Percentiles rank a stretch among this genome's conserved stretches.
These are phyloP conservation scores for Gyrodactylus bullatarudis DNA, from an alignment of 1,140 invertebrate genomes.

Conservation along the genomic window DNA sequence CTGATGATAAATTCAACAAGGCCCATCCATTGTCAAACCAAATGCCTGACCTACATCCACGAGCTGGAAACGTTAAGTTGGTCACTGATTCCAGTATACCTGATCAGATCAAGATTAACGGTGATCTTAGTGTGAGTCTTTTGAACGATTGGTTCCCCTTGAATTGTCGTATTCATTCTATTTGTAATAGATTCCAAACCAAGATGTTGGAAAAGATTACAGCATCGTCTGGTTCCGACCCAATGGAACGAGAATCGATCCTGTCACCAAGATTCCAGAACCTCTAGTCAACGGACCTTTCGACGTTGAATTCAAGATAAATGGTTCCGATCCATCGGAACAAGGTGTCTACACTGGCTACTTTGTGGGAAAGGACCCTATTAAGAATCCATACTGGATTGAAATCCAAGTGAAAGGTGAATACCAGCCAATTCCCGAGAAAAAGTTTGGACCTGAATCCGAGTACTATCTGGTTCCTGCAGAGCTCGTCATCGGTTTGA, in stretches of 20 bases:
- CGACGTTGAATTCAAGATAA: background rate
- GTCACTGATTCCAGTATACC: background rate
- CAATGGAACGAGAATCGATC: background rate
- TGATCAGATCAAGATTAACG: background rate
- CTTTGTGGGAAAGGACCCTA: background rate
- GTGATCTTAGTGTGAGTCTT: background rate
- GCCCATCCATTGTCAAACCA: background rate
- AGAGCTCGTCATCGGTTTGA: background rate
- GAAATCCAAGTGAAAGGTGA: background rate
- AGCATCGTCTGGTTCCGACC: background rate
- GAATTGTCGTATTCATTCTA: too few species aligned
- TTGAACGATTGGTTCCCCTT: too few species aligned
- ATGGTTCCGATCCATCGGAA: background rate
- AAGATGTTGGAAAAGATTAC: background rate
- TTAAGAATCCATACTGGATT: background rate
- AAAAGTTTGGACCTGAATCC: background rate
- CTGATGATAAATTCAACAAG: background rate
- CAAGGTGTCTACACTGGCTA: background rate
- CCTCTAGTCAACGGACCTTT: background rate
- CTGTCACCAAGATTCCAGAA: background rate
- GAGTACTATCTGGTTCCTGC: background rate
- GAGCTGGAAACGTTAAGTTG: background rate
- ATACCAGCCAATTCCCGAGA: background rate
- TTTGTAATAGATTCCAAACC: background rate
- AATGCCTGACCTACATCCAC: background rate